Evolutionary conservation across 2,888 invertebrate genomes (phyloP).

Genomic region (Coecobrya sp.): DNA sequence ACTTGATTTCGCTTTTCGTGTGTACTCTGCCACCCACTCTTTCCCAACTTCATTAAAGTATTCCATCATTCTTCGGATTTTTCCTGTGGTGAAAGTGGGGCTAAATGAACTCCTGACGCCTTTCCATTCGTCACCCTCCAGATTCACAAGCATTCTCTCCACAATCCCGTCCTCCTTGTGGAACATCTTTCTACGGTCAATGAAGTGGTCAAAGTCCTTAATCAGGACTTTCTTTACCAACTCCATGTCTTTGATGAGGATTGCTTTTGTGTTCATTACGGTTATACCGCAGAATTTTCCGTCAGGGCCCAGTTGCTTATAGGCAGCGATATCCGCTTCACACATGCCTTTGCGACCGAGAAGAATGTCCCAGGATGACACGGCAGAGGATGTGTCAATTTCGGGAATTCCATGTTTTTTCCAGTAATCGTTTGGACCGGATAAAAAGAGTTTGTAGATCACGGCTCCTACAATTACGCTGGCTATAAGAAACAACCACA

Average conservation of each 20-base stretch:
- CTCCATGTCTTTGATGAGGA: constrained; percentile 74
- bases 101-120: constrained; percentile 59
- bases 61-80: constrained; percentile 74
- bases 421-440: constrained; percentile 19
- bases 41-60: constrained; percentile 64
- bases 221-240: constrained; percentile 70
- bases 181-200: constrained; percentile 68
- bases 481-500: neutral
- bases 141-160: constrained; percentile 23
- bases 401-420: constrained; percentile 52
- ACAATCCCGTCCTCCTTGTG: neutral
- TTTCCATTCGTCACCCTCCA: constrained; percentile 73
- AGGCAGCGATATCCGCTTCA: constrained; percentile 32
- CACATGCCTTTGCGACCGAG: constrained; percentile 7
- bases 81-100: constrained; percentile 78
- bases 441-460: neutral
- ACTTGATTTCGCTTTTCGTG: too few relatives aligned
- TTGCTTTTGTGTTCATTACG: neutral
- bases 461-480: neutral
- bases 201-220: constrained; percentile 81
- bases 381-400: constrained; percentile 38
- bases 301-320: neutral
- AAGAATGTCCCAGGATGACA: neutral
- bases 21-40: constrained; percentile 42
- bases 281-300: constrained; percentile 53